A percentile compares a stretch with the other conserved stretches of the same genome.
These are phyloP conservation scores for Xerus rutilus DNA, from an alignment of 2,797 vertebrate genomes.

Conservation along the genomic window DNA sequence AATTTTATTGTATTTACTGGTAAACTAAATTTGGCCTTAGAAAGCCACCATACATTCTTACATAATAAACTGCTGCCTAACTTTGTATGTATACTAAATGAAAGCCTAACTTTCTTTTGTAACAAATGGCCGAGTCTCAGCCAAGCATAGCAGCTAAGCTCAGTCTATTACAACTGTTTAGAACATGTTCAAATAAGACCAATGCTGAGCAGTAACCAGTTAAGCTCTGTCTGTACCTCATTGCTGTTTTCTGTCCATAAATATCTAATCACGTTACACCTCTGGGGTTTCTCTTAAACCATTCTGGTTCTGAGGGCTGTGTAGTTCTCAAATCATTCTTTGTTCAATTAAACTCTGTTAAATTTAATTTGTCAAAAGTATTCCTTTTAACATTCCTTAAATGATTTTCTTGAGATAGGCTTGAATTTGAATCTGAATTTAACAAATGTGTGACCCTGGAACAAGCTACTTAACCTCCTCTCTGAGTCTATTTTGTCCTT, in stretches of 20 bases:
- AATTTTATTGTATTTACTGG: constrained; percentile 22
- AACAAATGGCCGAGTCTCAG: neutral
- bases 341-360: neutral
- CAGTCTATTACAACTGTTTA: neutral
- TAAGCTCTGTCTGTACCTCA: neutral
- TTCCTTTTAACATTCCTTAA: neutral
- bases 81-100: neutral
- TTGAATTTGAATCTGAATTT: constrained; percentile 55
- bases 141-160: neutral
- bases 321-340: neutral
- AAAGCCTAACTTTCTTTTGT: neutral
- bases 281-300: neutral
- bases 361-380: neutral
- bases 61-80: neutral
- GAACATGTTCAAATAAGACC: neutral
- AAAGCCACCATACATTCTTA: neutral
- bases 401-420: neutral
- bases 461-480: neutral
- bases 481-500: neutral
- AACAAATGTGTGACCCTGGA: neutral
- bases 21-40: neutral
- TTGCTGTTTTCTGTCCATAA: neutral
- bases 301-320: neutral
- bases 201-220: neutral
- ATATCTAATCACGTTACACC: neutral